Evolutionary conservation across 2,113 vertebrate genomes (phyloP).

Genomic region (Neolamprologus hecqui): DNA sequence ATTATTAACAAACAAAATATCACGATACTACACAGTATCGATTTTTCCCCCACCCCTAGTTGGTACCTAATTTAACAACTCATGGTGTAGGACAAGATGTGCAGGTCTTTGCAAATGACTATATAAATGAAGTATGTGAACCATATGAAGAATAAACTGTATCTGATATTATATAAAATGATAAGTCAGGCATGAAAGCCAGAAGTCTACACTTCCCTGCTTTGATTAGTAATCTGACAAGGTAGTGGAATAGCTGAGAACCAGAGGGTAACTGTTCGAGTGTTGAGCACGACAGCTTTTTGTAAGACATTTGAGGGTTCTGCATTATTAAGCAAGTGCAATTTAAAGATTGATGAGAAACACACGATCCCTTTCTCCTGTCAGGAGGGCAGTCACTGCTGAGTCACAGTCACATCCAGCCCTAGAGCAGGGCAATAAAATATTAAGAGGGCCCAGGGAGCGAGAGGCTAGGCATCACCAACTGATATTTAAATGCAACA

Average conservation of each 20-base stretch:
- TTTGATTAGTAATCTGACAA: not conserved
- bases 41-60: too few relatives aligned
- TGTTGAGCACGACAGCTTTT: conserved; percentile 10
- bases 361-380: not conserved
- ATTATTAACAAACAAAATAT: too few relatives aligned
- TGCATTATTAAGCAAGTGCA: conserved; percentile 45
- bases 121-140: not conserved
- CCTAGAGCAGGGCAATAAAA: conserved; percentile 26
- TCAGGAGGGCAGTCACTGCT: not conserved
- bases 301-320: conserved; percentile 39
- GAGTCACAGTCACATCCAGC: not conserved
- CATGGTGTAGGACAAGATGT: not conserved
- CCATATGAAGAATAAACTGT: not conserved
- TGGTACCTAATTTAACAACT: not conserved
- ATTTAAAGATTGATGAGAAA: conserved; percentile 58
- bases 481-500: conserved; percentile 22
- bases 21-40: rapidly evolving
- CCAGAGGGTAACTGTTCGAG: not conserved
- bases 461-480: not conserved
- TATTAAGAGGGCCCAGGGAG: conserved; percentile 10
- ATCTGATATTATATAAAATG: not conserved
- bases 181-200: not conserved
- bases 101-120: not conserved
- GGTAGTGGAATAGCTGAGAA: not conserved
- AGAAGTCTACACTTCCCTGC: not conserved